Conservation (phyloP, 2,888 invertebrate genomes). For the Cerastis leucographa region DNA sequence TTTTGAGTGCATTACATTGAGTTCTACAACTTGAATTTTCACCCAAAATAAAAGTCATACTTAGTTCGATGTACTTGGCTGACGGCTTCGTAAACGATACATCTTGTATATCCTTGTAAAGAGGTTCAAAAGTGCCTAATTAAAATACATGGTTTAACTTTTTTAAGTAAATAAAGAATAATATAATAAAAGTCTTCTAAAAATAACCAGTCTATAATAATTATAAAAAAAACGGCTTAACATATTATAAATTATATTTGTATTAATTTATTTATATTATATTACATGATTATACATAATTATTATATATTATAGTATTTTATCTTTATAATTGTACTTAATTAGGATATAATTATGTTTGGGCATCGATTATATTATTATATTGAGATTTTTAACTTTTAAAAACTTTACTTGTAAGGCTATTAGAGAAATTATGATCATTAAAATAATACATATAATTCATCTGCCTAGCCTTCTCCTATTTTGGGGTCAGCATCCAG, state of each 20-base stretch:
- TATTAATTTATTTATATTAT: conserved; percentile 70
- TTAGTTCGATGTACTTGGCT: too few relatives aligned
- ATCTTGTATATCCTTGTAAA: background rate
- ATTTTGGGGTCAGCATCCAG: background rate
- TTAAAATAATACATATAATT: conserved; percentile 10
- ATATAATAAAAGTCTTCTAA: conserved; percentile 1
- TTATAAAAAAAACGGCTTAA: conserved; percentile 62
- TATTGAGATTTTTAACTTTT: conserved; percentile 57
- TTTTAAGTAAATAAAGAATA: background rate
- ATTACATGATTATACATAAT: conserved; percentile 52
- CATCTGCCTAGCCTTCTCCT: background rate
- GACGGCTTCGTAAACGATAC: too few relatives aligned
- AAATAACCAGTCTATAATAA: conserved; percentile 56
- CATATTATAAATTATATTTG: conserved; percentile 60
- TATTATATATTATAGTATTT: conserved; percentile 61
- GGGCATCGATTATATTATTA: conserved; percentile 62
- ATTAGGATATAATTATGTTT: conserved; percentile 64
- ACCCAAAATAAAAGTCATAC: too few relatives aligned
- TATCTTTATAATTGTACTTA: conserved; percentile 75
- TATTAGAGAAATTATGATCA: conserved; percentile 5
- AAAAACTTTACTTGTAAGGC: conserved; percentile 23
- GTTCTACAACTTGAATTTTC: too few relatives aligned
- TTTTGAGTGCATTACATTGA: too few relatives aligned
- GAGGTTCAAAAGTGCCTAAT: background rate
- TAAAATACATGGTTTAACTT: background rate